A percentile compares a stretch with the other conserved stretches of the same genome.
These are phyloP conservation scores for Nemotelus nigrinus DNA, from an alignment of 2,888 invertebrate species.

Conservation along the genomic window DNA sequence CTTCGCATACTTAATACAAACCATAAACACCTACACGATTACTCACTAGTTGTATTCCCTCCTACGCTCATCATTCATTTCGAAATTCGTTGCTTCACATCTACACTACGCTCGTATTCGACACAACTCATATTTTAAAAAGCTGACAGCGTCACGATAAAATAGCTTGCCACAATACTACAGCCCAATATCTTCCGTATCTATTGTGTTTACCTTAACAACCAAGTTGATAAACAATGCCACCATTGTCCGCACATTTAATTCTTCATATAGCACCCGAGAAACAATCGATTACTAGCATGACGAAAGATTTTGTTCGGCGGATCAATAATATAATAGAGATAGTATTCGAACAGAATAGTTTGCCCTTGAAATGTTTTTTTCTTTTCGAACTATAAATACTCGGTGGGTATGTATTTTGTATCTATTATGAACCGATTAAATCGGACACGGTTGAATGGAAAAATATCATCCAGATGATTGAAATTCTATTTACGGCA, in stretches of 20 bases:
- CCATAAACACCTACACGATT: too few species aligned
- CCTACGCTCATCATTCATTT: too few species aligned
- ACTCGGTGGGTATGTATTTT: not conserved
- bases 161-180: too few species aligned
- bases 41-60: too few species aligned
- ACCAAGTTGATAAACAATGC: not conserved
- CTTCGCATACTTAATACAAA: too few species aligned
- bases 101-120: too few species aligned
- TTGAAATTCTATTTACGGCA: slow-evolving; percentile 14
- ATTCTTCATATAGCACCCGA: not conserved
- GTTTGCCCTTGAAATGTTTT: slow-evolving; percentile 28
- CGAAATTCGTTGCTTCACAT: too few species aligned
- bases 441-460: not conserved
- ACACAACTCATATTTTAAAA: too few species aligned
- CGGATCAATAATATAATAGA: not conserved
- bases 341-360: not conserved
- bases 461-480: not conserved
- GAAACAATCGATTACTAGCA: not conserved
- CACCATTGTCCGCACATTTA: not conserved
- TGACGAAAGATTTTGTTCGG: slow-evolving; percentile 24
- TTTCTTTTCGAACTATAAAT: not conserved
- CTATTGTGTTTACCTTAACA: not conserved
- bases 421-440: not conserved
- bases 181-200: not conserved
- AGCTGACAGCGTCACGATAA: too few species aligned